A percentile compares a stretch with the other conserved stretches of the same genome.
These are phyloP conservation scores for Acanthosepion lycidas DNA, from an alignment of 2,888 invertebrate genomes.

Conservation along the genomic window DNA sequence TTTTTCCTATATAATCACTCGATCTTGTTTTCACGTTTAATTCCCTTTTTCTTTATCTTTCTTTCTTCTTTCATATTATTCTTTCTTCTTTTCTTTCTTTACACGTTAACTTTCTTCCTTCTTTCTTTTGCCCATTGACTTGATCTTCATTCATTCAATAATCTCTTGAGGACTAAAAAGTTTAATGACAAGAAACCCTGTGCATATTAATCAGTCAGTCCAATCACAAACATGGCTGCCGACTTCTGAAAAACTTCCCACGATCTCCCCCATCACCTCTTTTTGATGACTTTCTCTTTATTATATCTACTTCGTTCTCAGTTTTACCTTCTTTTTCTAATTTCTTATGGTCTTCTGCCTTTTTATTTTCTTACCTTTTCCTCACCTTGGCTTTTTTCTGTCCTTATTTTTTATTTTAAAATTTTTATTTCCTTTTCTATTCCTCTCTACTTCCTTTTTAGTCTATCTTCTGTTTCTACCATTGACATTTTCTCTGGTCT, in stretches of 20 bases:
- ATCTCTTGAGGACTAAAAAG: background rate
- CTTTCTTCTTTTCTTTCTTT: background rate
- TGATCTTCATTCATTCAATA: slow-evolving; percentile 2
- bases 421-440: no score
- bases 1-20: background rate
- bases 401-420: no score
- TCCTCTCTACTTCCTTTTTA: no score
- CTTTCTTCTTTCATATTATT: background rate
- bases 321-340: background rate
- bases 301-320: background rate
- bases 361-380: background rate
- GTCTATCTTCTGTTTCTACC: background rate
- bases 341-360: background rate
- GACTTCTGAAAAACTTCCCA: background rate
- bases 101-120: background rate
- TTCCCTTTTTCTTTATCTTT: background rate
- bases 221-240: background rate
- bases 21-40: background rate
- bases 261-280: background rate
- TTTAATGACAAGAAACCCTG: background rate
- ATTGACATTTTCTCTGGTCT: no score
- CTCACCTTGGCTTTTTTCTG: background rate
- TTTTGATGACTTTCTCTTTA: background rate
- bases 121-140: background rate
- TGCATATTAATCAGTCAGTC: background rate